phyloP scores from a whole-genome alignment of 2,113 vertebrate genomes.

The Egretta garzetta region DNA sequence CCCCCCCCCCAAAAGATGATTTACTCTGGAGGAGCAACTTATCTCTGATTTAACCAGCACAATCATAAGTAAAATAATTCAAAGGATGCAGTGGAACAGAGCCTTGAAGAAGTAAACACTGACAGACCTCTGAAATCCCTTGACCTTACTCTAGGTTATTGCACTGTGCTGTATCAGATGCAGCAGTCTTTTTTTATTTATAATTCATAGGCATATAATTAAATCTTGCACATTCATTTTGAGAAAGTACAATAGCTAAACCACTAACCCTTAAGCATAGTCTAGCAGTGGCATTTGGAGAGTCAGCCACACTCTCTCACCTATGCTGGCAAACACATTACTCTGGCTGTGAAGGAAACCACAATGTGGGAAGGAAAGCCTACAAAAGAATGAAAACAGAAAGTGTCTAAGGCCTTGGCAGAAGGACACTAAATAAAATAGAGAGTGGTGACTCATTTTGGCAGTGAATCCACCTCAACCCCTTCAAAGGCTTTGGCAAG shows the following conservation, averaged over 20 bases:
- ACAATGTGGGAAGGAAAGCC: conserved; percentile 86
- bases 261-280: conserved; percentile 47
- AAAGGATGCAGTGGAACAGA: conserved; percentile 17
- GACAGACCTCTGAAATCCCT: conserved; percentile 45
- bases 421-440: conserved; percentile 85
- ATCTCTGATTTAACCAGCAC: neutral
- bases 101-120: conserved; percentile 27
- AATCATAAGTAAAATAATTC: conserved; percentile 28
- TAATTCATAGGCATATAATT: conserved; percentile 68
- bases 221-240: conserved; percentile 55
- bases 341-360: conserved; percentile 87
- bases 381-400: conserved; percentile 89
- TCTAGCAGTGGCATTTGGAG: conserved; percentile 63
- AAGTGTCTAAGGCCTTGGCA: conserved; percentile 89
- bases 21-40: neutral
- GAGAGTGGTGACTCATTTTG: conserved; percentile 88
- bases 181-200: conserved; percentile 23
- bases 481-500: conserved; percentile 87
- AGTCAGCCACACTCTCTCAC: conserved; percentile 78
- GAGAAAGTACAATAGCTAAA: conserved; percentile 53
- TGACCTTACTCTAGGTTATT: conserved; percentile 64
- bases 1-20: neutral
- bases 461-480: conserved; percentile 85
- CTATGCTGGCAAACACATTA: conserved; percentile 81
- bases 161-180: neutral